Evolutionary conservation across 2,797 vertebrate species (phyloP).

Genomic region (Brachymystax lenok): DNA sequence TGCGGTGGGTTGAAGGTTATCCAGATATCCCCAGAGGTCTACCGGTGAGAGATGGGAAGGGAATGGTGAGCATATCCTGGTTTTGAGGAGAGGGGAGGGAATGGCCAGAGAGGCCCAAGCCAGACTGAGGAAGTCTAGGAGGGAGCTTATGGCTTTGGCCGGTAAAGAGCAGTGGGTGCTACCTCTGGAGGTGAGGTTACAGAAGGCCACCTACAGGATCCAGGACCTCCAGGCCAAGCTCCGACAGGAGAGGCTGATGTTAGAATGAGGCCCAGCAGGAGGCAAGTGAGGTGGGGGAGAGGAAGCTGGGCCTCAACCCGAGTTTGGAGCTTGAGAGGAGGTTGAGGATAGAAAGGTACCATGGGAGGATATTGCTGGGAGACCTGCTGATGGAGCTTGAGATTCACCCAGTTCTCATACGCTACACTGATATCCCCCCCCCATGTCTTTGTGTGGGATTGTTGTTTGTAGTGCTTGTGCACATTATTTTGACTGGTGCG

Average conservation of each 20-base stretch:
- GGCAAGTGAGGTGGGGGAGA: background rate
- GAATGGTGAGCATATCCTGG: background rate
- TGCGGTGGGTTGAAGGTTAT: background rate
- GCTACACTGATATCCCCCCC: background rate
- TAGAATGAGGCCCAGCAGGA: background rate
- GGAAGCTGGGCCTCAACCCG: background rate
- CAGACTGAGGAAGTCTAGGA: background rate
- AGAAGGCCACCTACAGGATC: background rate
- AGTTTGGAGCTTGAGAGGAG: background rate
- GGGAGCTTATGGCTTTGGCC: background rate
- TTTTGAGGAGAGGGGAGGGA: background rate
- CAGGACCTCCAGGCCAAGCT: background rate
- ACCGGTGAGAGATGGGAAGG: too few species aligned
- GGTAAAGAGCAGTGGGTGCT: background rate
- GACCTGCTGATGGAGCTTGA: slow-evolving; percentile 63
- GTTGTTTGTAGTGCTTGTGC: too few species aligned
- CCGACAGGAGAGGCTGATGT: background rate
- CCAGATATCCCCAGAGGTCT: background rate
- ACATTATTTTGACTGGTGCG: too few species aligned
- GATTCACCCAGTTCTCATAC: slow-evolving; percentile 40
- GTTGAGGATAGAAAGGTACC: slow-evolving; percentile 37
- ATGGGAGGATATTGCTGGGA: slow-evolving; percentile 36
- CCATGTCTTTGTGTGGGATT: too few species aligned
- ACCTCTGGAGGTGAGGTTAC: background rate
- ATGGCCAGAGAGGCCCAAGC: background rate